A percentile compares a stretch with the other conserved stretches of the same genome.
Evolutionary conservation across 1,140 invertebrate genomes (phyloP).

Genomic region (Drosophila nikananu): DNA sequence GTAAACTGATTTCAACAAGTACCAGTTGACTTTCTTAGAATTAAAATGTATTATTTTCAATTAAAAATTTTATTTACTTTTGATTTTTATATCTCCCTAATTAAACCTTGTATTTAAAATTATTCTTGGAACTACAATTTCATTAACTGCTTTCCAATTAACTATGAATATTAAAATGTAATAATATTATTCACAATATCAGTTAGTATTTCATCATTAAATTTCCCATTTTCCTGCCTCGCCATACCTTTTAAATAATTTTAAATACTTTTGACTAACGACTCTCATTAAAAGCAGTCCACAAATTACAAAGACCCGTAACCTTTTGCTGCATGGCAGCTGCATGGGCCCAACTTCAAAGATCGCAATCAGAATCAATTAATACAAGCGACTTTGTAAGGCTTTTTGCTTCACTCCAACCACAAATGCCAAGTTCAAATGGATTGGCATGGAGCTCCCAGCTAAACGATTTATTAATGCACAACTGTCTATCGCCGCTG

Average conservation of each 20-base stretch:
- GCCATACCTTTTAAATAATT: not conserved
- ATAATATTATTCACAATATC: not conserved
- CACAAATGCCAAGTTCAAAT: constrained; percentile 67
- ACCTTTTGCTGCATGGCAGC: constrained; percentile 44
- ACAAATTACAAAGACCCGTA: constrained; percentile 38
- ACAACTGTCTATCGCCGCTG: constrained; percentile 64
- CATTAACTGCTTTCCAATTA: not conserved
- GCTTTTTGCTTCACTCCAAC: constrained; percentile 17
- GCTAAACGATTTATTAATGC: constrained; percentile 80
- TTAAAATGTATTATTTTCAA: no score
- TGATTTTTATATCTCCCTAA: no score
- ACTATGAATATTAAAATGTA: not conserved
- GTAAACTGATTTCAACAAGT: no score
- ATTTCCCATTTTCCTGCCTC: not conserved
- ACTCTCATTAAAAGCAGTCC: constrained; percentile 38
- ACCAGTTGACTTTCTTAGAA: no score
- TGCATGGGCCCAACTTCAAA: constrained; percentile 42
- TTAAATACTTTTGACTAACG: not conserved
- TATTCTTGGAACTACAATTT: no score
- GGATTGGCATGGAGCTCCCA: constrained; percentile 61
- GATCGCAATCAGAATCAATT: constrained; percentile 53
- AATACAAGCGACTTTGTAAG: constrained; percentile 31
- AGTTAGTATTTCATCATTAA: not conserved
- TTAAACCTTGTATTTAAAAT: no score
- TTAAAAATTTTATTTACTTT: no score